A percentile compares a stretch with the other conserved stretches of the same genome.
Evolutionary conservation across 2,113 vertebrate genomes (phyloP).

Genomic region (Dipodomys stephensi): DNA sequence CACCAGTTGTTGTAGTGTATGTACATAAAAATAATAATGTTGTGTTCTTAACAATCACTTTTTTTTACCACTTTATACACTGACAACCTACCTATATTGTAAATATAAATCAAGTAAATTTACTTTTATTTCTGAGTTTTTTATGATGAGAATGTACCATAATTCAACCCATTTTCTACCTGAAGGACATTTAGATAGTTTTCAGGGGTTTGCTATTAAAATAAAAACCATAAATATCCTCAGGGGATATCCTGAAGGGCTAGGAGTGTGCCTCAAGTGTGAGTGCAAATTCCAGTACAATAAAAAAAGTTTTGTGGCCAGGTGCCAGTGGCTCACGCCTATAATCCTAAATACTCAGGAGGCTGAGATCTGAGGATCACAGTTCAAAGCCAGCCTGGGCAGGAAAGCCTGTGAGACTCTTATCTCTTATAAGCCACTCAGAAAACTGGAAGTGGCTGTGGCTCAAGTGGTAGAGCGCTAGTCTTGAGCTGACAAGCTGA

Average conservation of each 20-base stretch:
- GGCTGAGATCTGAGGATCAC: no score
- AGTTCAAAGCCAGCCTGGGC: no score
- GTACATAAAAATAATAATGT: neutral
- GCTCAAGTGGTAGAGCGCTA: no score
- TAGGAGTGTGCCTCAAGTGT: no score
- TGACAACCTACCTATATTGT: neutral
- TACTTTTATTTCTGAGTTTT: conserved; percentile 5
- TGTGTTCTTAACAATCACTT: neutral
- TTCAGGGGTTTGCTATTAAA: neutral
- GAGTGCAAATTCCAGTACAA: no score
- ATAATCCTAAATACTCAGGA: no score
- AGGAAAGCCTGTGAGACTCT: no score
- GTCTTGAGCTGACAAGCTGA: no score
- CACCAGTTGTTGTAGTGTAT: neutral
- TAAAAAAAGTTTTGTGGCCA: no score
- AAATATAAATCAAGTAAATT: neutral
- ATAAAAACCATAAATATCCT: neutral
- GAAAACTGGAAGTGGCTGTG: no score
- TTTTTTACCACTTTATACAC: neutral
- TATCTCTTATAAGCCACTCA: no score
- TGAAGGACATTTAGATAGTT: neutral
- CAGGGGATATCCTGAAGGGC: neutral
- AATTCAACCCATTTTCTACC: neutral
- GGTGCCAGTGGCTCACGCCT: no score
- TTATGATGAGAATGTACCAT: neutral